Evolutionary conservation across 2,113 vertebrate genomes (phyloP).

Genomic region (Crotalus viridis): DNA sequence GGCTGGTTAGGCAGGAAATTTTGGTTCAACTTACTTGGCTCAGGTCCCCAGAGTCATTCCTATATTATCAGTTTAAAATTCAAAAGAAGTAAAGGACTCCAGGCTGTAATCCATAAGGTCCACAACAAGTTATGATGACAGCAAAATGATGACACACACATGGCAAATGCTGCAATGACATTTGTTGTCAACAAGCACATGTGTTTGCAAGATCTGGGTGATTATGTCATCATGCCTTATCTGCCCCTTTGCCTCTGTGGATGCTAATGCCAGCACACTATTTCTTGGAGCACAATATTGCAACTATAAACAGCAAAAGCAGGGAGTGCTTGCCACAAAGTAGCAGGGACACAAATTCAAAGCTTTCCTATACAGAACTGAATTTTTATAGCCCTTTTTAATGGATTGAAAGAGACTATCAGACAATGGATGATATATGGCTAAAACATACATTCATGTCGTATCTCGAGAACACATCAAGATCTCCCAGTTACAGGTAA

Average conservation of each 20-base stretch:
- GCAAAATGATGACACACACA: neutral
- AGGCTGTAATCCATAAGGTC: neutral
- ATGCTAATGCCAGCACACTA: neutral
- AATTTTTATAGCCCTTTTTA: neutral
- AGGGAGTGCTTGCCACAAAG: neutral
- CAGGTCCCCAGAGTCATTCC: neutral
- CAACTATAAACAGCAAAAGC: neutral
- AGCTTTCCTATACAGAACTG: neutral
- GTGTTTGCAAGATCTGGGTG: neutral
- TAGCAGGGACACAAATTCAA: neutral
- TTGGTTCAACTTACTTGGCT: neutral
- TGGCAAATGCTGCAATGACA: neutral
- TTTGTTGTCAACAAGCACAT: neutral
- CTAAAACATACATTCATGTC: neutral
- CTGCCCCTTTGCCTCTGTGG: neutral
- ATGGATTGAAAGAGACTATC: neutral
- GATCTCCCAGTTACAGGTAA: neutral
- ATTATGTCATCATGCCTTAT: neutral
- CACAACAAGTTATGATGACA: neutral
- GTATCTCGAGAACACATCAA: neutral
- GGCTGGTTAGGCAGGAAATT: neutral
- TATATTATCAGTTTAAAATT: neutral
- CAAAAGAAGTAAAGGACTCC: neutral
- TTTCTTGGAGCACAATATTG: neutral
- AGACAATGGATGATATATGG: neutral